Evolutionary conservation across 2,797 vertebrate genomes (phyloP).

Genomic region (Girardinus metallicus): DNA sequence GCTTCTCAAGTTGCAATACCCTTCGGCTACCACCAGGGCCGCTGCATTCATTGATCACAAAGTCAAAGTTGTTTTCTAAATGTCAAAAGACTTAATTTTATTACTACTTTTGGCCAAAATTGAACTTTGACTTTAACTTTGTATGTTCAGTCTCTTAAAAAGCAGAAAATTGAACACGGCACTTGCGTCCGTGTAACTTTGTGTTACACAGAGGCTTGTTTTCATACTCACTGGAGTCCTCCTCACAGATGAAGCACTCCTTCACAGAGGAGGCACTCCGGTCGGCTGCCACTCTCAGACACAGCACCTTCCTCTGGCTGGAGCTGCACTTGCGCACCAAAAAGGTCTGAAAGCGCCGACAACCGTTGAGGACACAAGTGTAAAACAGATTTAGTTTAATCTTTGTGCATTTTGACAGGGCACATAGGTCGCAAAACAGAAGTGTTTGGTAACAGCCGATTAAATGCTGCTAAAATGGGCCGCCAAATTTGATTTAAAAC

Average conservation of each 20-base stretch:
- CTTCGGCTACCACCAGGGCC: not conserved
- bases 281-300: conserved; percentile 82
- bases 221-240: conserved; percentile 84
- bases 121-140: not conserved
- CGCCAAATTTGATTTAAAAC: not conserved
- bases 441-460: not conserved
- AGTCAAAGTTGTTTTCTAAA: not conserved
- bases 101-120: not conserved
- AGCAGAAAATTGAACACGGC: no score
- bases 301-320: conserved; percentile 86
- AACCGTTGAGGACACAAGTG: not conserved
- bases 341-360: conserved; percentile 80
- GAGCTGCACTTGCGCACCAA: conserved; percentile 88
- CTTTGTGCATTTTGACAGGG: not conserved
- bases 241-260: conserved; percentile 86
- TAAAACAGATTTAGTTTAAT: not conserved
- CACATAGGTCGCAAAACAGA: not conserved
- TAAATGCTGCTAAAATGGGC: not conserved
- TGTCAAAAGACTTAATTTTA: not conserved
- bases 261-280: conserved; percentile 82
- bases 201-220: conserved; percentile 4
- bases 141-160: not conserved
- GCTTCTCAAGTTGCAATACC: not conserved
- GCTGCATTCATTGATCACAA: not conserved
- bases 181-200: not conserved